phyloP scores from a whole-genome alignment of 2,113 vertebrate species.

The Coregonus clupeaformis region DNA sequence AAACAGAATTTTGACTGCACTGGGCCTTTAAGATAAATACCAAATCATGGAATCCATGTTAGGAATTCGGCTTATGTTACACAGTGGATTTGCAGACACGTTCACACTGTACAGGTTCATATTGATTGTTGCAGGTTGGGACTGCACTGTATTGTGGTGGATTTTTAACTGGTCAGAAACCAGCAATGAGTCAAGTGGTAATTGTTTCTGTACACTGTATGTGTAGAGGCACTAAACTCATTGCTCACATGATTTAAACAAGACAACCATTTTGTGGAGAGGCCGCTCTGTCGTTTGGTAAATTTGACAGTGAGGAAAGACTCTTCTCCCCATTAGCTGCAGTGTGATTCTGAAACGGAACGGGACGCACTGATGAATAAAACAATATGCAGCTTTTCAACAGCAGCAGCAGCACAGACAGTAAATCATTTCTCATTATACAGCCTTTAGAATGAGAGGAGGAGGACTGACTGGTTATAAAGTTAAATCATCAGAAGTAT shows the following conservation, averaged over 20 bases:
- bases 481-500: slow-evolving; percentile 28
- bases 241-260: slow-evolving; percentile 17
- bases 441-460: slow-evolving; percentile 12
- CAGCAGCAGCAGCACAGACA: slow-evolving; percentile 17
- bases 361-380: slow-evolving; percentile 38
- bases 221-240: not conserved
- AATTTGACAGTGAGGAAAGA: slow-evolving; percentile 17
- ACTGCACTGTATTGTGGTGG: not conserved
- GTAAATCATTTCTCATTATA: slow-evolving; percentile 53
- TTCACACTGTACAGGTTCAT: not conserved
- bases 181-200: not conserved
- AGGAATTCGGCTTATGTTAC: not conserved
- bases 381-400: slow-evolving; percentile 35
- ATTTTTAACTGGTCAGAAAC: no score
- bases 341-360: slow-evolving; percentile 14
- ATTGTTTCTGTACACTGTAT: not conserved
- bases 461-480: slow-evolving; percentile 24
- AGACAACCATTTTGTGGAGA: slow-evolving; percentile 24
- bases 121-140: not conserved
- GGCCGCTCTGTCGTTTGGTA: slow-evolving; percentile 1
- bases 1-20: no score
- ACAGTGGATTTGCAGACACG: not conserved
- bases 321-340: slow-evolving; percentile 19
- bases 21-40: no score
- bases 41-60: not conserved